phyloP scores from a whole-genome alignment of 92 coral and sea anemone species.

The Phenganax marumi region DNA sequence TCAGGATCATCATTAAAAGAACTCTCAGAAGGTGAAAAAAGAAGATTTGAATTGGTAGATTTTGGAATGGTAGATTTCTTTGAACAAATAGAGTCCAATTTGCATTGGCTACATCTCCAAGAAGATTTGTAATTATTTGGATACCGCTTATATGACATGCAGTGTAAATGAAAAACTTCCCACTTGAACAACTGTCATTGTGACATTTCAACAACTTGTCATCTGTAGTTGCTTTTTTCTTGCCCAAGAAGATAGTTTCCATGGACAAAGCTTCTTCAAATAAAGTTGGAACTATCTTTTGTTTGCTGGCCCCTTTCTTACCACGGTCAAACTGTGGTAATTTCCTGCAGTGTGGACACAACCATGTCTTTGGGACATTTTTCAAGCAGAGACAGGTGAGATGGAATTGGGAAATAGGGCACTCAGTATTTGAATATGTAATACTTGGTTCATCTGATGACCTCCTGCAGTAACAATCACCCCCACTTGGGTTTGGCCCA shows the following conservation, averaged over 20 bases:
- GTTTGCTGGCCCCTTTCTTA: conserved; percentile 15
- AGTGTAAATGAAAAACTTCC: conserved; percentile 38
- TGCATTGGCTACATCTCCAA: conserved; percentile 30
- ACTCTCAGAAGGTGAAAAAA: conserved; percentile 26
- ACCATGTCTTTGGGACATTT: conserved; percentile 57
- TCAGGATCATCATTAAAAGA: conserved; percentile 8
- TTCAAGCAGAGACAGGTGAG: conserved; percentile 49
- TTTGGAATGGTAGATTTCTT: too few species aligned
- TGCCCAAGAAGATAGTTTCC: conserved; percentile 27
- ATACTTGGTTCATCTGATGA: conserved; percentile 36
- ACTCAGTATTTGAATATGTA: conserved; percentile 52
- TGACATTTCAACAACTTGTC: conserved; percentile 43
- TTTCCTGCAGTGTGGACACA: conserved; percentile 63
- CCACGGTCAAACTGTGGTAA: conserved; percentile 48
- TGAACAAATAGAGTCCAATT: conserved; percentile 26
- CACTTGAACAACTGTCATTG: conserved; percentile 33
- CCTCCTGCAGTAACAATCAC: conserved; percentile 60
- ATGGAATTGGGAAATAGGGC: conserved; percentile 58
- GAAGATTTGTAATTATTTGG: conserved; percentile 36
- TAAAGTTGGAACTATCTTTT: background rate
- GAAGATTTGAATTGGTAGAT: conserved; percentile 12
- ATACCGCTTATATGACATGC: conserved; percentile 41
- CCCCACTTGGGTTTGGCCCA: conserved; percentile 27
- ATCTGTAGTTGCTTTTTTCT: background rate
- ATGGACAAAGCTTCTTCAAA: conserved; percentile 29